These are phyloP conservation scores for Seira ritae DNA, from an alignment of 2,888 invertebrate genomes.

Conservation along the genomic window DNA sequence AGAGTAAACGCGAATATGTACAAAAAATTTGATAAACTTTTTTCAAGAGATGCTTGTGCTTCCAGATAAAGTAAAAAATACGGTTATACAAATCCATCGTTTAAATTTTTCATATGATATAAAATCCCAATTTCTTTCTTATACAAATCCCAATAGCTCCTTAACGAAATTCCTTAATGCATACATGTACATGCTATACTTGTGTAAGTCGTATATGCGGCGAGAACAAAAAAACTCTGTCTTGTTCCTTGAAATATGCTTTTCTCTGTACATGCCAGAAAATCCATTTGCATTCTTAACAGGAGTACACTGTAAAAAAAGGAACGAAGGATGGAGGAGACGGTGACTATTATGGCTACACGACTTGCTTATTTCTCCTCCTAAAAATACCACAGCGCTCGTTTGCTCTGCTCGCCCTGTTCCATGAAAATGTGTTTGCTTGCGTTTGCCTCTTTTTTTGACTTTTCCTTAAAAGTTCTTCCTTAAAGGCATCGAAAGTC, in stretches of 20 bases:
- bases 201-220: background rate
- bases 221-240: background rate
- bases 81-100: slow-evolving; percentile 9
- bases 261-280: slow-evolving; percentile 29
- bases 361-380: background rate
- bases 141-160: slow-evolving; percentile 7
- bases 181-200: background rate
- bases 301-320: slow-evolving; percentile 44
- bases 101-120: slow-evolving; percentile 16
- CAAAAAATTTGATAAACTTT: background rate
- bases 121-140: background rate
- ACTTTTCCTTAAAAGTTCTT: slow-evolving; percentile 11
- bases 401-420: slow-evolving; percentile 29
- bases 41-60: too few relatives aligned
- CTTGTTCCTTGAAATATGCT: slow-evolving; percentile 6
- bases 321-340: slow-evolving; percentile 8
- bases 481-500: slow-evolving; percentile 15
- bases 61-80: background rate
- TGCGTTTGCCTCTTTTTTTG: background rate
- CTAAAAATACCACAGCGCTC: background rate
- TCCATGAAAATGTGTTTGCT: slow-evolving; percentile 15
- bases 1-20: background rate
- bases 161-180: background rate
- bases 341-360: slow-evolving; percentile 11
- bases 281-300: slow-evolving; percentile 58